Evolutionary conservation across 2,888 invertebrate genomes (phyloP), one percentile per base, ranked within the genome.

Genomic region (Imbricaverruca yamaguchii): DNA sequence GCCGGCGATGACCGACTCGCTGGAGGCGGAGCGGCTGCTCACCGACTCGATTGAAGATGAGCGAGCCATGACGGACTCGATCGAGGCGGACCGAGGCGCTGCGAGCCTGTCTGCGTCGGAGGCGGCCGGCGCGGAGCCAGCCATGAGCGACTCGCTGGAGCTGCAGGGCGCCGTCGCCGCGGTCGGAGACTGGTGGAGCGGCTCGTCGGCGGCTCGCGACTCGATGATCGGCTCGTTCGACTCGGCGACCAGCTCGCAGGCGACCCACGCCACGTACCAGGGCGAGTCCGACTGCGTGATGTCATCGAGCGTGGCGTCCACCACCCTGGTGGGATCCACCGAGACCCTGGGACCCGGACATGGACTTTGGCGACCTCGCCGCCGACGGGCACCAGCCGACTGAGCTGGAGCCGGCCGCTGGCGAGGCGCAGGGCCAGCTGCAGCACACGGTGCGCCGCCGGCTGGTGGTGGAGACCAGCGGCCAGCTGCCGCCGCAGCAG

Each of bases 301-400:
- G 92, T 94, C 94, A 0, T 93, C 94, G 81, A 94, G 94, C 87
- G 91, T 94, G 81, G 94, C 94, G 39, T 94, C 94, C 87, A 91
- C 91, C 83, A 94, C 94, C 21, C 91, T 94, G 90, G 93, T 94
- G 81, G 94, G 94, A 55, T 92, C 92, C 25, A 89, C 92, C 84
- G 93, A 93, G 55, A 83, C 82, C 10, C 56, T 79, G 53, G 81
- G 74, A 18, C 55, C 74, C 21, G 80, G 80, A 80, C 12, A 82
- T 65, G 21, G 81, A 80, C 18, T 12, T 8, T 11, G 69, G 23
- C 55, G 63, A 25, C 11, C 53, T 39, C 4, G 82, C 82, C 79
- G 81, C 81, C 61, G 82, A 81, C 15, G 79, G 63, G 53, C 82
- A 80, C 7, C 89, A 83, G 84, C 90, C 83, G 86, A 87, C 88